A percentile compares a stretch with the other conserved stretches of the same genome.
phyloP scores from a whole-genome alignment of 2,797 vertebrate species.

The Podarcis lilfordi region DNA sequence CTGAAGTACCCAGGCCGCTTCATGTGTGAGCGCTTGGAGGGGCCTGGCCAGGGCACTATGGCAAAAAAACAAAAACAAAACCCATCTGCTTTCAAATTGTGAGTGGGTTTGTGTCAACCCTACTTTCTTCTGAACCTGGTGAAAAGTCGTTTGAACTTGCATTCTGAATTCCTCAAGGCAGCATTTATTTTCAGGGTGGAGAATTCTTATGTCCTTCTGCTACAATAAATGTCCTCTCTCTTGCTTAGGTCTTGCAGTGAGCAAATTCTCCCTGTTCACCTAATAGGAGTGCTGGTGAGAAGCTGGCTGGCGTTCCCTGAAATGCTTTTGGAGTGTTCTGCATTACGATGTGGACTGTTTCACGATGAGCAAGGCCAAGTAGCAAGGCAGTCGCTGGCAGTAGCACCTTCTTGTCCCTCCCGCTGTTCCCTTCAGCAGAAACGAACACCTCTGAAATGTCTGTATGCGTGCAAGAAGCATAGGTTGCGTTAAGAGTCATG shows the following conservation, averaged over 20 bases:
- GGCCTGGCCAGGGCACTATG: too few relatives aligned
- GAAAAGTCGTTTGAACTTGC: background rate
- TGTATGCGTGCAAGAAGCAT: background rate
- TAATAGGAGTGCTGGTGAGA: background rate
- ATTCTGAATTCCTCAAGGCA: background rate
- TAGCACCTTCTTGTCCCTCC: too few relatives aligned
- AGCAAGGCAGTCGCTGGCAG: too few relatives aligned
- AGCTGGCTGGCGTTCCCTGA: background rate
- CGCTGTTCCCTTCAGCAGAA: background rate
- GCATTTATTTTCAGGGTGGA: background rate
- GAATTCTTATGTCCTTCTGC: background rate
- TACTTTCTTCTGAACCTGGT: too few relatives aligned
- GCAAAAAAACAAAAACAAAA: too few relatives aligned
- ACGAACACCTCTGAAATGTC: background rate
- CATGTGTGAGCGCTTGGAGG: too few relatives aligned
- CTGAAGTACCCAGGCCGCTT: too few relatives aligned
- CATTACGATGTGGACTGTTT: background rate
- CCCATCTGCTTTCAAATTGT: too few relatives aligned
- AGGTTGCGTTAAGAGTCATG: background rate
- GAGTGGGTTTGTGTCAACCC: too few relatives aligned
- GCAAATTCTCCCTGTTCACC: background rate
- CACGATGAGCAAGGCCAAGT: background rate
- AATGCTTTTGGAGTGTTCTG: background rate
- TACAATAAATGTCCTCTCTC: background rate
- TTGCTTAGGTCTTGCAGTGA: background rate